Base-by-base conservation (phyloP, 2,113 vertebrate genomes). In the Sinocyclocheilus grahami region DNA sequence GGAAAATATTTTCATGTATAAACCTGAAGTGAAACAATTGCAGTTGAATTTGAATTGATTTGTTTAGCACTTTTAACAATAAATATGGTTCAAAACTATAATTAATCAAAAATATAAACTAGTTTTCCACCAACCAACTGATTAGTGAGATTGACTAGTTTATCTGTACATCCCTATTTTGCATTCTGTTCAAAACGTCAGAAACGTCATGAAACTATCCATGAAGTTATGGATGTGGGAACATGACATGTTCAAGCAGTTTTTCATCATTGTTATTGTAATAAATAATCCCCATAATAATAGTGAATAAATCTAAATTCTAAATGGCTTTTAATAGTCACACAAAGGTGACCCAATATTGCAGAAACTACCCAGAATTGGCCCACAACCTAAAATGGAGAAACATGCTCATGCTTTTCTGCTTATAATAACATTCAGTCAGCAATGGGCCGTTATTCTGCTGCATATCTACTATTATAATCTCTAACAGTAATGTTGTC, bases 381-480 rank as follows among this genome's bases (percentile, higher is more conserved):
- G 6, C 48, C 5, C 27, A 80, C 76, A 58, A 33, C 14, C 76
- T 78, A 2, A 80, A 63, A 46, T 24, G 9, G 2, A 37, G 75
- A 13, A 11, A 39, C 37, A n/a, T 14, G 39, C 72, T 46, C 11
- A 48, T 24, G 72, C 22, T 48, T 75, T 24, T 75, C 22, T 24
- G 76, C 18, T 22, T 78, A 18, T 39, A 39, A 33, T n/a, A 39
- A 80, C 6, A 37, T 37, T 78, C 14, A n/a, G 20, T 22, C 39
- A 46, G 58, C 39, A 81, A 81, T 48, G 13, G 13, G 13, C 39
- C 9, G 12, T 48, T 82, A 30, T 67, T 18, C 39, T 48, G 3
- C 79, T 4, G 24, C 42, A 69, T 20, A 69, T 82, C 18, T 27
- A 69, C 63, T 53, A 48, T 71, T 71, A 69, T 53, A 82, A 69